Conservation (phyloP, 2,113 vertebrate species). For the Xiphorhynchus elegans region DNA sequence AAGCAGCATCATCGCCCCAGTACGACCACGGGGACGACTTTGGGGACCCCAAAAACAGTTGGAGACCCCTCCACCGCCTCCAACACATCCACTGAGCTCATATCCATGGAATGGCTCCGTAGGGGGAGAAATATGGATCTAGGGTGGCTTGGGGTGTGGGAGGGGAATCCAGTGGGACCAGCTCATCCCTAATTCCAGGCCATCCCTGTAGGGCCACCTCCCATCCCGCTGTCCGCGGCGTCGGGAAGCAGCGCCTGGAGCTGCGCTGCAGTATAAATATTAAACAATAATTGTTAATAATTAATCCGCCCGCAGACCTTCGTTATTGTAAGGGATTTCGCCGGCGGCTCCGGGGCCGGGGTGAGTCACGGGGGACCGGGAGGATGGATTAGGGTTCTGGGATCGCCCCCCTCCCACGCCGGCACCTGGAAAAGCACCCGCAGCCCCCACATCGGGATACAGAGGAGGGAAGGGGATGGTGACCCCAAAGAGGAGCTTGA, state of each 20-base stretch:
- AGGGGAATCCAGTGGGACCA: not conserved
- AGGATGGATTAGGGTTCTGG: not conserved
- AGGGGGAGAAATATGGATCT: not conserved
- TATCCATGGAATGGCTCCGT: accelerated
- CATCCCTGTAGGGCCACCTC: not conserved
- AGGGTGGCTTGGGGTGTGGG: accelerated
- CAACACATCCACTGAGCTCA: not conserved
- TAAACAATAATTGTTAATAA: conserved; percentile 63
- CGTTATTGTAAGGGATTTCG: conserved; percentile 57
- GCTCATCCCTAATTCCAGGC: not conserved
- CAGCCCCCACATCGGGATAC: not conserved
- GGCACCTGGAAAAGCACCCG: accelerated
- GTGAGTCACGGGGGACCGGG: not conserved
- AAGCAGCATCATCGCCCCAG: accelerated
- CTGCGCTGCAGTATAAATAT: conserved; percentile 51
- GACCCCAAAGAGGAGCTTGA: not conserved
- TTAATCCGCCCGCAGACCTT: conserved; percentile 46
- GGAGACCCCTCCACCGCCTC: not conserved
- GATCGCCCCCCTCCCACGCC: not conserved
- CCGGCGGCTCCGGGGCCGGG: not conserved
- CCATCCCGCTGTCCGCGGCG: not conserved
- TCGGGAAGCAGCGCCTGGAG: not conserved
- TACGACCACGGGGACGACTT: not conserved
- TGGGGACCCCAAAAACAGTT: not conserved
- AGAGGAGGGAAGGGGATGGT: not conserved